Conservation (phyloP, 2,888 invertebrate genomes). For the Heliconius sara region DNA sequence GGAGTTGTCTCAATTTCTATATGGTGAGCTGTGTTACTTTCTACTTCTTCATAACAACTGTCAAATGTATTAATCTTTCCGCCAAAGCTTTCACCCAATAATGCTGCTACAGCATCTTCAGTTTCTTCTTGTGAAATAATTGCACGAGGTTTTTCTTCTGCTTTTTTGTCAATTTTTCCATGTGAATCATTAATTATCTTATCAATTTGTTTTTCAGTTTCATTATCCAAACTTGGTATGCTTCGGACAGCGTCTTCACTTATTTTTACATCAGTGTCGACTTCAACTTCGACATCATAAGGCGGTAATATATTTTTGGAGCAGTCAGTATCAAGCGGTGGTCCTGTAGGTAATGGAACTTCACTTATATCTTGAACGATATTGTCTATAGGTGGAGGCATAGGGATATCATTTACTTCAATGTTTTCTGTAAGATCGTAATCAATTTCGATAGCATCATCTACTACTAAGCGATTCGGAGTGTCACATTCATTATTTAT, state of each 20-base stretch:
- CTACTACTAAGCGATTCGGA: constrained; percentile 51
- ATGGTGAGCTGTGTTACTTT: constrained; percentile 68
- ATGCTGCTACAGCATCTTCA: constrained; percentile 94
- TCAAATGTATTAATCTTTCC: constrained; percentile 83
- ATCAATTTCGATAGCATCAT: constrained; percentile 59
- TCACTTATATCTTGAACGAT: constrained; percentile 72
- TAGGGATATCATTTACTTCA: constrained; percentile 73
- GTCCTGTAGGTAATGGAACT: constrained; percentile 75
- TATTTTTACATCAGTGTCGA: constrained; percentile 65
- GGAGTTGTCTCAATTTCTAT: constrained; percentile 76
- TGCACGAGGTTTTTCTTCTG: constrained; percentile 90
- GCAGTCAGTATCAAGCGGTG: constrained; percentile 56
- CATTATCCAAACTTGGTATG: constrained; percentile 85
- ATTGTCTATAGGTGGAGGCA: constrained; percentile 68
- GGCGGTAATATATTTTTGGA: constrained; percentile 49
- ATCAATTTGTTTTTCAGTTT: constrained; percentile 62
- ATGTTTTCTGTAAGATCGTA: constrained; percentile 62
- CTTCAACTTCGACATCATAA: constrained; percentile 67
- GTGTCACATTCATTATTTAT: constrained; percentile 49
- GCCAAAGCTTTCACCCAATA: constrained; percentile 93
- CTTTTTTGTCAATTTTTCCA: constrained; percentile 81
- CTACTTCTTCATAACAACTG: constrained; percentile 82
- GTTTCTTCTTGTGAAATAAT: constrained; percentile 96
- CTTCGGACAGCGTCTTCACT: constrained; percentile 92
- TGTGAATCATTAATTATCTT: constrained; percentile 58